phyloP scores from a whole-genome alignment of 2,797 vertebrate genomes.

The Acanthurus lineatus region DNA sequence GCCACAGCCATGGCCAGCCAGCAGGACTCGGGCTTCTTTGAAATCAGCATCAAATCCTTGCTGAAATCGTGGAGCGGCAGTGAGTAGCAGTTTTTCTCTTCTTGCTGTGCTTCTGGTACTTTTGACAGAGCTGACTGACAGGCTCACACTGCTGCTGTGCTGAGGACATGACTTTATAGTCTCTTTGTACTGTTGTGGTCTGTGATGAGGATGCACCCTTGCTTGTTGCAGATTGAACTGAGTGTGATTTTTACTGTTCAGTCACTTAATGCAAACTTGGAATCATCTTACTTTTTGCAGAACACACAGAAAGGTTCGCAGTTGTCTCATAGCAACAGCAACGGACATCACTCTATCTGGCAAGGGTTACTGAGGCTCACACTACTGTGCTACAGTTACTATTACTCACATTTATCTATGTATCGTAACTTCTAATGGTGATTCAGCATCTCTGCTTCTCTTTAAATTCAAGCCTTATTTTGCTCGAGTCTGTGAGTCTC shows the following conservation, averaged over 20 bases:
- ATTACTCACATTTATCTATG: background rate
- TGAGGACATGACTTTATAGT: conserved; percentile 35
- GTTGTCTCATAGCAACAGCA: conserved; percentile 57
- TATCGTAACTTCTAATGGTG: conserved; percentile 21
- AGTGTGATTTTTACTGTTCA: background rate
- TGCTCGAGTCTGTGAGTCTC: conserved; percentile 21
- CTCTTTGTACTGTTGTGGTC: conserved; percentile 17
- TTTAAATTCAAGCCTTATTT: conserved; percentile 42
- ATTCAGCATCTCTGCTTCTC: conserved; percentile 50
- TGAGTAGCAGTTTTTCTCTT: conserved; percentile 87
- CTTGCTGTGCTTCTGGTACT: conserved; percentile 37
- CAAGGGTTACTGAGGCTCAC: conserved; percentile 42
- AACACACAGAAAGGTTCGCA: conserved; percentile 17
- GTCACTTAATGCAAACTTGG: conserved; percentile 29
- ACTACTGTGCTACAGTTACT: background rate
- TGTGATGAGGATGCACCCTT: conserved; percentile 15
- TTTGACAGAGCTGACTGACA: conserved; percentile 25
- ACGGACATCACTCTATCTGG: conserved; percentile 7
- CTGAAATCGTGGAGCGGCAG: conserved; percentile 98
- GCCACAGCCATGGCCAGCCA: conserved; percentile 95
- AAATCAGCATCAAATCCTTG: conserved; percentile 99
- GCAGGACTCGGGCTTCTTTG: conserved; percentile 99
- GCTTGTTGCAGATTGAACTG: conserved; percentile 6
- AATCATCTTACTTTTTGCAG: conserved; percentile 33
- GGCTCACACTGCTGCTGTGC: conserved; percentile 33